Conservation (phyloP, 2,113 vertebrate species). For the Xiphorhynchus elegans region DNA sequence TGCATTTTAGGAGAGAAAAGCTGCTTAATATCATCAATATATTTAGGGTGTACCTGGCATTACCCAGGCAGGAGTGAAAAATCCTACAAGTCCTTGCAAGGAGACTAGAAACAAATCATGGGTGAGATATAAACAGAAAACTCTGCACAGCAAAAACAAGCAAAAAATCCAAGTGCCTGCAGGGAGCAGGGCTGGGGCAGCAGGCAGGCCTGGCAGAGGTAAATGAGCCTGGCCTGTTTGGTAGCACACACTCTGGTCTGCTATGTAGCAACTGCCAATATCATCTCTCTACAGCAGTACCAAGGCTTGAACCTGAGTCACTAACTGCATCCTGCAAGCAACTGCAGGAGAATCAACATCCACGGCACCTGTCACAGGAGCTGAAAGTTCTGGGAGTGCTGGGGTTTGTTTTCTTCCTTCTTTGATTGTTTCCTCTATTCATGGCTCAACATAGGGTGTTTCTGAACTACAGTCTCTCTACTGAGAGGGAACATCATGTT, state of each 20-base stretch:
- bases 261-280: accelerated
- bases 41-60: background rate
- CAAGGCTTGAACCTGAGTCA: background rate
- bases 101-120: background rate
- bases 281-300: background rate
- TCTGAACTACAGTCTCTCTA: background rate
- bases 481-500: background rate
- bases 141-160: background rate
- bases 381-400: background rate
- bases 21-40: background rate
- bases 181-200: background rate
- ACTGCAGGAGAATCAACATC: background rate
- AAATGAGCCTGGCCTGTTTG: accelerated
- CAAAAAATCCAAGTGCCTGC: background rate
- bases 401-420: background rate
- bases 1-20: background rate
- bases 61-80: background rate
- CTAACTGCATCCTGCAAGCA: background rate
- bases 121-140: background rate
- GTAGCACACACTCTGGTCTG: background rate
- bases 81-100: background rate
- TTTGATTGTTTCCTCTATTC: background rate
- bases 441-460: background rate
- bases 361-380: background rate
- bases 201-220: background rate